phyloP scores from a whole-genome alignment of 2,888 invertebrate genomes.

The Chromoteleia sp. region DNA sequence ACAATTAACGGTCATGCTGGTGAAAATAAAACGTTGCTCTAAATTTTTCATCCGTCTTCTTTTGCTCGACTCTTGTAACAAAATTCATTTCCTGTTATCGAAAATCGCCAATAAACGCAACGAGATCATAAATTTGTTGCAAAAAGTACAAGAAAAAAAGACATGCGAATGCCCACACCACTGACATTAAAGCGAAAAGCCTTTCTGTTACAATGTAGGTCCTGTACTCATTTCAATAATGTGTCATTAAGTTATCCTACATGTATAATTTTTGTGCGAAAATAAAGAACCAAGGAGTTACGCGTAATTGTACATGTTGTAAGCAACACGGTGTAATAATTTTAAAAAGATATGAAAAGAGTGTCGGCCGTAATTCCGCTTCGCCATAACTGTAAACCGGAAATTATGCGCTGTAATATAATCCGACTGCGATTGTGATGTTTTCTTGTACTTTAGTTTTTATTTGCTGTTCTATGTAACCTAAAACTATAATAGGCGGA shows the following conservation, averaged over 20 bases:
- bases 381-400: slow-evolving; percentile 46
- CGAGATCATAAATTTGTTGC: slow-evolving; percentile 11
- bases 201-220: slow-evolving; percentile 35
- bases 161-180: slow-evolving; percentile 1
- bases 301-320: slow-evolving; percentile 46
- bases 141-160: slow-evolving; percentile 3
- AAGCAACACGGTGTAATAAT: slow-evolving; percentile 36
- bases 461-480: slow-evolving; percentile 34
- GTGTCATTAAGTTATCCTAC: slow-evolving; percentile 41
- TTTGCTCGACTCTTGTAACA: no score
- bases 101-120: not conserved
- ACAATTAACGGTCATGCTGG: no score
- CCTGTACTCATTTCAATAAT: slow-evolving; percentile 51
- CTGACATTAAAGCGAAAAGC: not conserved
- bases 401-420: slow-evolving; percentile 53
- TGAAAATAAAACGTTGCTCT: no score
- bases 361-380: slow-evolving; percentile 52
- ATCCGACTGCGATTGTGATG: slow-evolving; percentile 43
- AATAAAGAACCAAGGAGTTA: slow-evolving; percentile 38
- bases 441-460: slow-evolving; percentile 36
- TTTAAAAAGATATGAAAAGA: slow-evolving; percentile 48
- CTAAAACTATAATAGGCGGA: slow-evolving; percentile 18
- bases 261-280: slow-evolving; percentile 46
- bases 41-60: no score
- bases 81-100: not conserved